A percentile compares a stretch with the other conserved stretches of the same genome.
Conservation (phyloP, 2,113 vertebrate species). For the Takifugu flavidus region DNA sequence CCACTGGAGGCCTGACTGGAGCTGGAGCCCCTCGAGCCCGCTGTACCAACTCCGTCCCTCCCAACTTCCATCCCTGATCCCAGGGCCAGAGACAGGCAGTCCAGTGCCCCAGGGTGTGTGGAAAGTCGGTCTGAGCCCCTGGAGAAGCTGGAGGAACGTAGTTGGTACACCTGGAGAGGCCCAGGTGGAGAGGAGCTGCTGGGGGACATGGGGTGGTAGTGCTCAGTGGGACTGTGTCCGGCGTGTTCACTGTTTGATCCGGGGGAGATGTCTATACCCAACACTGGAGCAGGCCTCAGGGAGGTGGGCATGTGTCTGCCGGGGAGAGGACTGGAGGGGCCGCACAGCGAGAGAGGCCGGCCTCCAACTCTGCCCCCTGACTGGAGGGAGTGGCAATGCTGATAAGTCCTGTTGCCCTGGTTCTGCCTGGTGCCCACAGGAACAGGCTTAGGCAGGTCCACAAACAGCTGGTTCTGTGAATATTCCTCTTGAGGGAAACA, state of each 20-base stretch:
- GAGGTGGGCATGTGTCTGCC: slow-evolving; percentile 66
- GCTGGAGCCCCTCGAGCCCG: slow-evolving; percentile 76
- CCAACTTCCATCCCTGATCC: slow-evolving; percentile 61
- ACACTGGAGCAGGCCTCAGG: slow-evolving; percentile 59
- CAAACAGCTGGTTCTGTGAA: slow-evolving; percentile 52
- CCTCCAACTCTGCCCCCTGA: slow-evolving; percentile 62
- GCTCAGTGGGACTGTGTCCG: slow-evolving; percentile 58
- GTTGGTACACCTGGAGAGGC: slow-evolving; percentile 53
- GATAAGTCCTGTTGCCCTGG: slow-evolving; percentile 88
- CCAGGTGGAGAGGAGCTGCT: slow-evolving; percentile 59
- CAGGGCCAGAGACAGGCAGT: slow-evolving; percentile 50
- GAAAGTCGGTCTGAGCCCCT: slow-evolving; percentile 73
- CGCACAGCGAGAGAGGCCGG: slow-evolving; percentile 75
- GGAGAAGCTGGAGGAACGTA: slow-evolving; percentile 71
- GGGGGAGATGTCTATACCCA: slow-evolving; percentile 65
- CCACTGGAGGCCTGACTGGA: slow-evolving; percentile 83
- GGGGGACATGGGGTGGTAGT: slow-evolving; percentile 58
- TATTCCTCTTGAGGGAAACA: slow-evolving; percentile 69
- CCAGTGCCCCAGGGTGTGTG: slow-evolving; percentile 58
- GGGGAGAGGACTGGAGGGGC: slow-evolving; percentile 81
- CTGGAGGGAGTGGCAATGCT: slow-evolving; percentile 82
- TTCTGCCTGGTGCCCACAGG: slow-evolving; percentile 77
- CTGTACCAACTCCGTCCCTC: slow-evolving; percentile 57
- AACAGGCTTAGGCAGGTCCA: slow-evolving; percentile 70
- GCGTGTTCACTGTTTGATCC: slow-evolving; percentile 47